phyloP scores from a whole-genome alignment of 1,140 invertebrate genomes.

The Protaetia brevitarsis region DNA sequence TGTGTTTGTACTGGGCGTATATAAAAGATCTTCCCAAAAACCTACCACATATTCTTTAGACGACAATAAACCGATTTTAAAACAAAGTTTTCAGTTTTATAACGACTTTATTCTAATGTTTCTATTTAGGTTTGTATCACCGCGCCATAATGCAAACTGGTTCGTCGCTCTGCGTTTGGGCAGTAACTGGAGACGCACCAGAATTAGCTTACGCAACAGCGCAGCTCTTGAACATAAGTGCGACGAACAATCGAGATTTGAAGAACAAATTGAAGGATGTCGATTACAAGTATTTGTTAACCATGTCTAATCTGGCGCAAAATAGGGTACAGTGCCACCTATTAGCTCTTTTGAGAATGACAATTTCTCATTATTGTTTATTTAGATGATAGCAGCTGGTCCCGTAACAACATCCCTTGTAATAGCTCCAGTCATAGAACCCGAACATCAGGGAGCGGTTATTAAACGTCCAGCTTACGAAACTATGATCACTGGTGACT shows the following conservation, averaged over 20 bases:
- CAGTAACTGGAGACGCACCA: neutral
- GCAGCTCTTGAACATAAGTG: neutral
- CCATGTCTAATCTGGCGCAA: no score
- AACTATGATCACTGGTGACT: neutral
- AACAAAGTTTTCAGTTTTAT: no score
- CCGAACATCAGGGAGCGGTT: neutral
- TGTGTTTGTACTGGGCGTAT: no score
- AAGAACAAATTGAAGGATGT: no score
- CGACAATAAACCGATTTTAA: no score
- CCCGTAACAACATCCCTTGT: neutral
- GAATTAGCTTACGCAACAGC: neutral
- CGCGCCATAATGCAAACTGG: neutral
- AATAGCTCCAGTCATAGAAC: neutral
- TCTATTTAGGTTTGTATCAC: neutral
- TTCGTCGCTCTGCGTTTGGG: neutral
- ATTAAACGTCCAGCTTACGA: neutral
- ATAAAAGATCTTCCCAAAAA: no score
- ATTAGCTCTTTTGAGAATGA: no score
- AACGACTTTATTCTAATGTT: neutral
- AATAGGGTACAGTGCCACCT: no score
- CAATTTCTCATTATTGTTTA: no score
- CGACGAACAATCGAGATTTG: no score
- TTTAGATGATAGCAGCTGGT: neutral
- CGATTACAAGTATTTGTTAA: neutral
- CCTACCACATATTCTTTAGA: no score